Percentiles rank a stretch among this genome's conserved stretches.
Conservation (phyloP, 2,797 vertebrate species). For the Onychomys leucogaster region DNA sequence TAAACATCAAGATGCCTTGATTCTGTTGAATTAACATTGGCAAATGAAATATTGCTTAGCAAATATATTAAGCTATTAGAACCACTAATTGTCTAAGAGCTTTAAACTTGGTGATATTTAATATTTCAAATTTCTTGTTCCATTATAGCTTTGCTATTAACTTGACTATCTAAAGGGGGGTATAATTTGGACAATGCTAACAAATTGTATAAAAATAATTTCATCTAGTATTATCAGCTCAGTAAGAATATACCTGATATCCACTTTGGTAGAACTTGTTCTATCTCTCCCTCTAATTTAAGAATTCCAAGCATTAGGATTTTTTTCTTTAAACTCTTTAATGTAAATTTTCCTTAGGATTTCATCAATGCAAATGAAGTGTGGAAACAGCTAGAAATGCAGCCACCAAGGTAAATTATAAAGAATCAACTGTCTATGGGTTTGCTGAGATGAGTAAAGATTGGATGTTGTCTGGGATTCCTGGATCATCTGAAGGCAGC, state of each 20-base stretch:
- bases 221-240: background rate
- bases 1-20: background rate
- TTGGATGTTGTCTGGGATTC: background rate
- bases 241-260: background rate
- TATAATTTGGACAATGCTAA: conserved; percentile 23
- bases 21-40: background rate
- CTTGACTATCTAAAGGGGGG: conserved; percentile 61
- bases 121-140: background rate
- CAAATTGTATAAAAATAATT: background rate
- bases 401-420: background rate
- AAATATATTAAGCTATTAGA: conserved; percentile 43
- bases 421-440: background rate
- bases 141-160: conserved; percentile 58
- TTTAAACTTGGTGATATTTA: conserved; percentile 59
- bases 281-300: background rate
- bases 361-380: conserved; percentile 39
- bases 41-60: conserved; percentile 54
- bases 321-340: conserved; percentile 3
- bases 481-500: background rate
- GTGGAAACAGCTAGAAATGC: conserved; percentile 4
- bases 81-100: background rate
- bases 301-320: background rate
- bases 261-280: background rate
- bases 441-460: background rate
- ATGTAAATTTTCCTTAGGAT: background rate